Evolutionary conservation across 2,113 vertebrate genomes (phyloP).

Genomic region (cat (Felis catus)): DNA sequence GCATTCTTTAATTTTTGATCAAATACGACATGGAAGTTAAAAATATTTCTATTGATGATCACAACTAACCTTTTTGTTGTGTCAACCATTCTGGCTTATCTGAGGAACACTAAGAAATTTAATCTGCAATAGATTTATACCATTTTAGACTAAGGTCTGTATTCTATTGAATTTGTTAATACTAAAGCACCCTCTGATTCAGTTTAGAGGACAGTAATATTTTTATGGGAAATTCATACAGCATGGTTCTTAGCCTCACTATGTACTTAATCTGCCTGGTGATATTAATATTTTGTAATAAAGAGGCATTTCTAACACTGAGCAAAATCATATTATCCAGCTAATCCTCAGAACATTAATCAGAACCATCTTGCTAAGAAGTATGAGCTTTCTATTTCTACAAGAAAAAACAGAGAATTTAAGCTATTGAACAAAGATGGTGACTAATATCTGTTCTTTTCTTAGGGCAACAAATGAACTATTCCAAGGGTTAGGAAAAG

Average conservation of each 20-base stretch:
- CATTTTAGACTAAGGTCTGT: background rate
- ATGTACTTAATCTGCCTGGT: background rate
- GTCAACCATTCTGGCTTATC: background rate
- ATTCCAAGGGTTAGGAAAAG: background rate
- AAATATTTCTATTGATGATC: background rate
- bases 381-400: background rate
- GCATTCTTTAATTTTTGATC: background rate
- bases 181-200: background rate
- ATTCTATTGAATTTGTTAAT: slow-evolving; percentile 6
- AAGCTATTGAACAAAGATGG: slow-evolving; percentile 9
- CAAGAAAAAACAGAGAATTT: background rate
- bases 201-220: background rate
- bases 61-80: background rate
- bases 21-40: background rate
- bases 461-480: background rate
- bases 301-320: slow-evolving; percentile 37
- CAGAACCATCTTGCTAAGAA: background rate
- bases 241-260: background rate
- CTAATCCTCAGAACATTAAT: slow-evolving; percentile 5
- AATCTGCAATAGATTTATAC: background rate
- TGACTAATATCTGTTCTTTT: background rate
- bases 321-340: slow-evolving; percentile 16
- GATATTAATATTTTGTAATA: slow-evolving; percentile 57
- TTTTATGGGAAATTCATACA: background rate
- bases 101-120: background rate